Conservation (phyloP, 2,113 vertebrate genomes). For the Monopterus albus region DNA sequence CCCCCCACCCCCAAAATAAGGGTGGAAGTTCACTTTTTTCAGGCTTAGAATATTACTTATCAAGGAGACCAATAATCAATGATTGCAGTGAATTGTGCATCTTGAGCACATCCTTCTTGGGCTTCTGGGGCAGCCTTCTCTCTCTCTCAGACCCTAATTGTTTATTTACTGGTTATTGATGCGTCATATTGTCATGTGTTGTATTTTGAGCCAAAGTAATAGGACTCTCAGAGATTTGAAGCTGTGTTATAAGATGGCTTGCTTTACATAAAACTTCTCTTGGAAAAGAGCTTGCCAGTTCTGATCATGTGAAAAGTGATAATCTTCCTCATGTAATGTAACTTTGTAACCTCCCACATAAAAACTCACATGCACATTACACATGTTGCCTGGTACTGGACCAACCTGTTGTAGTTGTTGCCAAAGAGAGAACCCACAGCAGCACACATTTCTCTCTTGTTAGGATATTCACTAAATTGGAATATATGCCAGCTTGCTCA, state of each 20-base stretch:
- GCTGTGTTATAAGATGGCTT: not conserved
- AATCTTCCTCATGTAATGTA: not conserved
- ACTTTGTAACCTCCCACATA: not conserved
- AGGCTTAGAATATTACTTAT: not conserved
- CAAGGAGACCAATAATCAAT: not conserved
- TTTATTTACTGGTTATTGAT: not conserved
- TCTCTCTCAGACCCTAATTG: not conserved
- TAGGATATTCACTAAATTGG: slow-evolving; percentile 3
- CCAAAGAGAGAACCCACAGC: not conserved
- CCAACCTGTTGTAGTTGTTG: not conserved
- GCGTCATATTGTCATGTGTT: not conserved
- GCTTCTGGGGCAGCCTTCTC: not conserved
- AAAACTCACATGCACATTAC: not conserved
- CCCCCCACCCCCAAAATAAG: too few species aligned
- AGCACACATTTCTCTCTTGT: not conserved
- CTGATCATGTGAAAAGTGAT: not conserved
- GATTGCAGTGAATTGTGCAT: not conserved
- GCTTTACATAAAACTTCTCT: not conserved
- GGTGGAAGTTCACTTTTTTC: too few species aligned
- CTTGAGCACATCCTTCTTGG: not conserved
- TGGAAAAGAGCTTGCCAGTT: not conserved
- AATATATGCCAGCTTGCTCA: not conserved
- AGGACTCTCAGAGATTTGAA: not conserved
- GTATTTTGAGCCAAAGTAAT: not conserved
- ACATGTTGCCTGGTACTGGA: not conserved